A percentile compares a stretch with the other conserved stretches of the same genome.
Conservation (phyloP, 1,140 invertebrate species). For the Helicoverpa armigera region DNA sequence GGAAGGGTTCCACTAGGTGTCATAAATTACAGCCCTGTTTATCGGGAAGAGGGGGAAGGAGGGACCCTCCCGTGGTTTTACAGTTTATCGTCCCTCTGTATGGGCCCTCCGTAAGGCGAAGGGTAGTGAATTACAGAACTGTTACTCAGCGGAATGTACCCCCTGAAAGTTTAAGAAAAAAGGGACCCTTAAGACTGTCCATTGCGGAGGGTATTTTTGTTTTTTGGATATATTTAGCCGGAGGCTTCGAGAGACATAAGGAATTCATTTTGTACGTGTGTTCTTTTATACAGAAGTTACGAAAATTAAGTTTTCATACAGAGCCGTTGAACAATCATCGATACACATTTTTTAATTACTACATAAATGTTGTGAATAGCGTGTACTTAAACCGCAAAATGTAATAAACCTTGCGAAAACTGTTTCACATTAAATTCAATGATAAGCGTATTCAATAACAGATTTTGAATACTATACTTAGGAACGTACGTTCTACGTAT, state of each 20-base stretch:
- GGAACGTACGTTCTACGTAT: no score
- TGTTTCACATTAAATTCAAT: neutral
- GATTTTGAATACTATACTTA: neutral
- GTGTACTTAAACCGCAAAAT: no score
- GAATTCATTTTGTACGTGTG: neutral
- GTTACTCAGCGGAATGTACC: slow-evolving; percentile 71
- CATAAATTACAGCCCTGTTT: slow-evolving; percentile 82
- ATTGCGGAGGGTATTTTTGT: slow-evolving; percentile 42
- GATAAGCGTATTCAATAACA: neutral
- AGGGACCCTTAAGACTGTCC: slow-evolving; percentile 50
- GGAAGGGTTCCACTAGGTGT: slow-evolving; percentile 76
- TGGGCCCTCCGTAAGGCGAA: slow-evolving; percentile 65
- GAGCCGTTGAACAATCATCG: no score
- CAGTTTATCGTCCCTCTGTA: slow-evolving; percentile 79
- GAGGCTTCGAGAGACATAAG: neutral
- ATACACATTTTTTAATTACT: no score
- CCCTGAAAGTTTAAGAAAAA: slow-evolving; percentile 59
- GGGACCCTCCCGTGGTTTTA: slow-evolving; percentile 71
- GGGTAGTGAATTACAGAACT: slow-evolving; percentile 72
- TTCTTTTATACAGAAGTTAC: neutral
- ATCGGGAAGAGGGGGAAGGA: slow-evolving; percentile 63
- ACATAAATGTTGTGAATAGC: no score
- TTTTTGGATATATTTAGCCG: slow-evolving; percentile 26
- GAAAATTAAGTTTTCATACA: neutral
- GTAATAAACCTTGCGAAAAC: neutral